Base-by-base conservation (phyloP, 2,888 invertebrate genomes). In the Cataglyphis albicans region DNA sequence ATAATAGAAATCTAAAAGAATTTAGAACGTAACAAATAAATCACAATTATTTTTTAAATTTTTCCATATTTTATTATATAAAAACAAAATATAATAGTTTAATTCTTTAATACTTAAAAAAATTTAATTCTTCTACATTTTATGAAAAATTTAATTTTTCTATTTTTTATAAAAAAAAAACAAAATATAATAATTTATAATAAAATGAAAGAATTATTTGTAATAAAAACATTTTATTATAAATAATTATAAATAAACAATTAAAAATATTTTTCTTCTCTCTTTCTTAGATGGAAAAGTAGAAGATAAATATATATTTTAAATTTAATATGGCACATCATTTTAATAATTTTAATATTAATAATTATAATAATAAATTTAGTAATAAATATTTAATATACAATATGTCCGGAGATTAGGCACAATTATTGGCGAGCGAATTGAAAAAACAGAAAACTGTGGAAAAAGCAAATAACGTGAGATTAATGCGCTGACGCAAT, bases 381-480 rank as follows among this genome's bases (percentile, higher is more conserved):
- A 25, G 1, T 25, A 25, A 25, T 25, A 25, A 12, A 29, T 21
- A 41, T n/a, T 61, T 57, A 18, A 25, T 59, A 57, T 25, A 25
- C 7, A 59, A 12, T 25, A 48, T 75, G 12, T n/a, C 3, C 25
- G 3, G 15, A 21, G 67, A 65, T 75, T 52, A 32, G 3, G 29
- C 12, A 7, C 35, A 25, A 15, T 15, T 1, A 3, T 15, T 29
- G 15, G 6, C 9, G 32, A 29, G 3, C 10, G 15, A 68, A 15
- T 1, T 48, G n/a, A 52, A 57, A 32, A 29, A 57, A 15, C 1
- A 29, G 5, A n/a, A n/a, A 57, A 57, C 29, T 15, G 21, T 76
- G 12, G 18, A 76, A 76, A 78, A 78, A 32, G 21, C 38, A 18
- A 41, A 41, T 9, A 48, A n/a, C n/a, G 29, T 15, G 55, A 68